These are phyloP conservation scores for Ophion costatus DNA, from an alignment of 2,888 invertebrate genomes.

Conservation along the genomic window DNA sequence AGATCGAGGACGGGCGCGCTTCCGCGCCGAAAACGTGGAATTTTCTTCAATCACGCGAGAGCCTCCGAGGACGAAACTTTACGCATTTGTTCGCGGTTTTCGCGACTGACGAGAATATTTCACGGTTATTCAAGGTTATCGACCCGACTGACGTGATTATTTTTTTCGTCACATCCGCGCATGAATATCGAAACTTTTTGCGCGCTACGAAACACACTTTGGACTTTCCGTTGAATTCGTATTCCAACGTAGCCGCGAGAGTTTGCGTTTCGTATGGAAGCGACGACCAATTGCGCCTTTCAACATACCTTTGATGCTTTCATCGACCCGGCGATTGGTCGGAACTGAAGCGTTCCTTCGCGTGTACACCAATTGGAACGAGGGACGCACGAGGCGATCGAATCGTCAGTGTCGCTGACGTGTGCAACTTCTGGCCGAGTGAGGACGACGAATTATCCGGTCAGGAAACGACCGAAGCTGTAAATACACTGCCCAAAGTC, in stretches of 20 bases:
- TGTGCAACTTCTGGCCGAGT: background rate
- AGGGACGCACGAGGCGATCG: background rate
- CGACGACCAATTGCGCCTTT: background rate
- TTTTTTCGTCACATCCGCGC: background rate
- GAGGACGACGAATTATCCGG: background rate
- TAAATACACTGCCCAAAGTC: background rate
- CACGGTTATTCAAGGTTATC: background rate
- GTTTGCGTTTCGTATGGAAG: background rate
- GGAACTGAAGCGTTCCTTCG: background rate
- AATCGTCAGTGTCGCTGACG: background rate
- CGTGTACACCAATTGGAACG: background rate
- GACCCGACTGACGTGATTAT: background rate
- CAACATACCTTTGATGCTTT: background rate
- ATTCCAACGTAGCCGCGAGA: background rate
- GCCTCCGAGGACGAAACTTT: background rate
- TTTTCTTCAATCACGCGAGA: background rate
- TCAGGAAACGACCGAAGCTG: background rate
- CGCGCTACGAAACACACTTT: background rate
- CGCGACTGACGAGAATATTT: background rate
- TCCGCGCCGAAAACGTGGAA: constrained; percentile 4
- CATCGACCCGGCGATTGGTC: background rate
- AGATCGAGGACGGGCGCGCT: constrained; percentile 36
- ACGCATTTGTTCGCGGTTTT: background rate
- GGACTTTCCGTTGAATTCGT: background rate
- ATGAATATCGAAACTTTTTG: background rate